Conservation (phyloP, 30 jellyfish, hydroid and myxozoan genomes). For the Pseudorhiza aurosa region DNA sequence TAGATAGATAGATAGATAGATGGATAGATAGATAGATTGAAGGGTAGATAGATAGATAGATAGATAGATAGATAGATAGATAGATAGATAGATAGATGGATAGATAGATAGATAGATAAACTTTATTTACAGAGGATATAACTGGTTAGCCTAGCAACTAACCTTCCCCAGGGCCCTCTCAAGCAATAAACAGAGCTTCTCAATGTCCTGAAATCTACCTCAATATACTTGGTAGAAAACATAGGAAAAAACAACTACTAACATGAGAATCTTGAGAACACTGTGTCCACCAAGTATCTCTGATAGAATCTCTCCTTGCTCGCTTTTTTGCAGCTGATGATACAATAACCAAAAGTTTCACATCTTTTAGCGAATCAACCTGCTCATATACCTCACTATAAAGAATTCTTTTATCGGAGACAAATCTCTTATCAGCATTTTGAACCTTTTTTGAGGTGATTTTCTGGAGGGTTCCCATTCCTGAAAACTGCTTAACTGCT, state of each 20-base stretch:
- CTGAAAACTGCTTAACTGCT: constrained; percentile 37
- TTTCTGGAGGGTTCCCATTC: constrained; percentile 25
- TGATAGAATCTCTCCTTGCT: constrained; percentile 68
- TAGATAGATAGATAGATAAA: no score
- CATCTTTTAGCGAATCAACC: constrained; percentile 45
- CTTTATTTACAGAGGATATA: no score
- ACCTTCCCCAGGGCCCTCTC: background rate
- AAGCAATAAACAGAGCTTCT: no score
- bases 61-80: no score
- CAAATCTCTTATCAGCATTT: constrained; percentile 46
- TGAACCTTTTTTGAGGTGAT: constrained; percentile 14
- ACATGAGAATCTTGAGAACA: constrained; percentile 44
- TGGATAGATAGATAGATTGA: no score
- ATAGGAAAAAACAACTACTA: background rate
- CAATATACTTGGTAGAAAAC: background rate
- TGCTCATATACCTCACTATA: constrained; percentile 58
- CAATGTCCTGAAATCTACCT: no score
- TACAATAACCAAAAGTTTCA: constrained; percentile 59
- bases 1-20: no score
- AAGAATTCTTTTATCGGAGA: constrained; percentile 55
- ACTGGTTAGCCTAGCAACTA: no score
- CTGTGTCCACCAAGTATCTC: constrained; percentile 69
- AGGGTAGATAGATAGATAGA: no score
- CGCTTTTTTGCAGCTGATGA: constrained; percentile 54
- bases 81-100: no score